phyloP scores from a whole-genome alignment of 2,888 invertebrate species.

The Xanthorhoe spadicearia region DNA sequence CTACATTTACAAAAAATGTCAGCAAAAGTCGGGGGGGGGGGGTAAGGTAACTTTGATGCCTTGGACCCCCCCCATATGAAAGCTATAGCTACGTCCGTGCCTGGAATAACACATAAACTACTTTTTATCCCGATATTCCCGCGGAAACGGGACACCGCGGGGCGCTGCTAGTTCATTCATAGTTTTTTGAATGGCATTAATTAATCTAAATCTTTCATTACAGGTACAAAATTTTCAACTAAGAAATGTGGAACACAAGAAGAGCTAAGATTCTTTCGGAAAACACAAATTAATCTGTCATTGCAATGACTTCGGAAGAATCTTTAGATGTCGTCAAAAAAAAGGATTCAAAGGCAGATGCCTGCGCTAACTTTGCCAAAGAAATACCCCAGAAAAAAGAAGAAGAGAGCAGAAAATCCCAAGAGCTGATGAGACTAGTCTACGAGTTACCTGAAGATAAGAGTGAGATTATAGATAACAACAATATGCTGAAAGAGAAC shows the following conservation, averaged over 20 bases:
- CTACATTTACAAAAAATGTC: no score
- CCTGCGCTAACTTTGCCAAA: constrained; percentile 63
- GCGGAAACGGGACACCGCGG: no score
- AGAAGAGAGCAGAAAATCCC: constrained; percentile 61
- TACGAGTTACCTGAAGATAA: constrained; percentile 79
- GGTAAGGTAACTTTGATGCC: no score
- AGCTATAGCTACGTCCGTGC: no score
- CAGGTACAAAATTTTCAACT: constrained; percentile 37
- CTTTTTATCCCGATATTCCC: no score
- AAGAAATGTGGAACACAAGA: constrained; percentile 63
- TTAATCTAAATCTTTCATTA: constrained; percentile 6
- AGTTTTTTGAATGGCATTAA: not conserved
- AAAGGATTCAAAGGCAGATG: constrained; percentile 65
- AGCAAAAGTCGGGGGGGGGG: no score
- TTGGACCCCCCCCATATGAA: no score
- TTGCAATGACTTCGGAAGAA: constrained; percentile 80
- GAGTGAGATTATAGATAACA: constrained; percentile 65
- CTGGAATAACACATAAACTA: no score
- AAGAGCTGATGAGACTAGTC: constrained; percentile 78
- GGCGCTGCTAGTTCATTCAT: no score
- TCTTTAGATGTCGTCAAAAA: constrained; percentile 75
- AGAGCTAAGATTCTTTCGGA: constrained; percentile 38
- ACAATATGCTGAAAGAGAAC: constrained; percentile 79
- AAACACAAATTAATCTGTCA: constrained; percentile 51
- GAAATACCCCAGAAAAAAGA: constrained; percentile 63